phyloP scores from a whole-genome alignment of 1,140 invertebrate genomes.

The Caenorhabditis latens region DNA sequence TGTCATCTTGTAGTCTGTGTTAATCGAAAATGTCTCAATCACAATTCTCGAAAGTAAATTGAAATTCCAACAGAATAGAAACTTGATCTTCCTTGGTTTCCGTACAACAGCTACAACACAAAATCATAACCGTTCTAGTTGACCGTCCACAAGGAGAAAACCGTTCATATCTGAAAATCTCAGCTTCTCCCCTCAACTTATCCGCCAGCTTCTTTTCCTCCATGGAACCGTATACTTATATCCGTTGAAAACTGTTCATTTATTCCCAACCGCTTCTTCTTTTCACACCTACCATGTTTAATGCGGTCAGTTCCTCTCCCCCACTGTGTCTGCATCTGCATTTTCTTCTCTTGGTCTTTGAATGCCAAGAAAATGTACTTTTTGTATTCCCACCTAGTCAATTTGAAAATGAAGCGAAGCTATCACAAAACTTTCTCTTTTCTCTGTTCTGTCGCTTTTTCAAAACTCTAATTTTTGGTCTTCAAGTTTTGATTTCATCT shows the following conservation, averaged over 20 bases:
- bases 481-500: slow-evolving; percentile 33
- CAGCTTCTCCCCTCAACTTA: neutral
- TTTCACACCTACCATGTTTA: slow-evolving; percentile 48
- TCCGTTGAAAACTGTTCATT: slow-evolving; percentile 46
- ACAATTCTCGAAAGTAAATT: neutral
- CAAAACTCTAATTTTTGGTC: slow-evolving; percentile 22
- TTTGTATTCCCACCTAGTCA: neutral
- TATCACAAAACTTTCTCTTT: neutral
- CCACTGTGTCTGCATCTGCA: slow-evolving; percentile 26
- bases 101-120: neutral
- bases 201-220: neutral
- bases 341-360: slow-evolving; percentile 32
- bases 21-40: neutral
- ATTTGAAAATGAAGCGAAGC: neutral
- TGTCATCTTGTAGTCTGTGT: neutral
- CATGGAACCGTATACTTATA: slow-evolving; percentile 34
- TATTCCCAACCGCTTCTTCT: slow-evolving; percentile 32
- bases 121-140: slow-evolving; percentile 16
- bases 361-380: slow-evolving; percentile 15
- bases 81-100: slow-evolving; percentile 7
- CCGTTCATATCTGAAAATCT: neutral
- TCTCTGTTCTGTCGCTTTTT: neutral
- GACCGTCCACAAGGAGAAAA: neutral
- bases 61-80: neutral
- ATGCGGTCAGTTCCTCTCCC: slow-evolving; percentile 52